Percentiles rank a stretch among this genome's conserved stretches.
phyloP scores from a whole-genome alignment of 2,797 vertebrate species.

The Malacoraja senta region DNA sequence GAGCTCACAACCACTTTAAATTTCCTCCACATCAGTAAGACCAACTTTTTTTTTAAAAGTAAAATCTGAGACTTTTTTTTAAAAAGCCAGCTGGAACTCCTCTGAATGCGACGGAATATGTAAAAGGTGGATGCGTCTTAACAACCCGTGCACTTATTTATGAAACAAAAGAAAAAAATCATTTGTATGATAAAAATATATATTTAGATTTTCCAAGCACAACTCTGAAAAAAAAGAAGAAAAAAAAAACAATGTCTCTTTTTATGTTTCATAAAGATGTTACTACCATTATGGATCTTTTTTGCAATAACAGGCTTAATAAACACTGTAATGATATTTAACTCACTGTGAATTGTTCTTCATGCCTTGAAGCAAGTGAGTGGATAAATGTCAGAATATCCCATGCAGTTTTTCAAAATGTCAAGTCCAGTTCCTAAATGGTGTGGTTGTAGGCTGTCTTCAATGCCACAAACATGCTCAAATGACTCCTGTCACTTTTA shows the following conservation, averaged over 20 bases:
- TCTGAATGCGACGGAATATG: not conserved
- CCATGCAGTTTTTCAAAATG: constrained; percentile 28
- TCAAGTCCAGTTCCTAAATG: constrained; percentile 8
- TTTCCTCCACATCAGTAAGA: not conserved
- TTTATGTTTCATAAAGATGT: constrained; percentile 41
- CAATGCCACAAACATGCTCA: constrained; percentile 10
- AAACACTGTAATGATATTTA: constrained; percentile 38
- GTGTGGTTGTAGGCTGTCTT: constrained; percentile 22
- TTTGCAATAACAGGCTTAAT: constrained; percentile 40
- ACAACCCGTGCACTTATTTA: constrained; percentile 41
- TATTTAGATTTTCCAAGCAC: constrained; percentile 41
- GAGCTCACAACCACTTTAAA: constrained; percentile 5
- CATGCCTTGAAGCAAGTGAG: constrained; percentile 20
- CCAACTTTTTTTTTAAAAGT: not conserved
- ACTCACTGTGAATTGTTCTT: constrained; percentile 35
- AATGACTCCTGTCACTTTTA: constrained; percentile 27
- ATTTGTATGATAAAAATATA: constrained; percentile 42
- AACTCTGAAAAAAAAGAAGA: constrained; percentile 36
- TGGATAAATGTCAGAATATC: constrained; percentile 37
- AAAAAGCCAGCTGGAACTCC: not conserved
- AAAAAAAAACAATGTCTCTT: constrained; percentile 36
- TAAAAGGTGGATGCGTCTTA: constrained; percentile 36
- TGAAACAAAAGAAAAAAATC: constrained; percentile 38
- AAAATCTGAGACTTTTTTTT: not conserved
- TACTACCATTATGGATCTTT: constrained; percentile 39